Conservation (phyloP, 2,113 vertebrate species). For the Hucho hucho region DNA sequence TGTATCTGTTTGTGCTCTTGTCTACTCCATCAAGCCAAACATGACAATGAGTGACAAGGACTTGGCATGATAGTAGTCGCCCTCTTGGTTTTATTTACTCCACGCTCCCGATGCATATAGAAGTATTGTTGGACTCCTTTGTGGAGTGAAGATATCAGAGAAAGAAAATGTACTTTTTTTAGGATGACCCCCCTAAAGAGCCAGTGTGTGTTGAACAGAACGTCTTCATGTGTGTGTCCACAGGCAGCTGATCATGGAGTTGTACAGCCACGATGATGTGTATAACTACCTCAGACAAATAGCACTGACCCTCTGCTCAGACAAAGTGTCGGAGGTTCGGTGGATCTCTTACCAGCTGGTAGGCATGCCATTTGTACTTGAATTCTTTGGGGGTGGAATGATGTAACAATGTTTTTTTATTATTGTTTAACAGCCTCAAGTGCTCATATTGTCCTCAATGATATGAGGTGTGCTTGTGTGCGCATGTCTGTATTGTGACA, state of each 20-base stretch:
- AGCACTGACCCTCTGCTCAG: constrained; percentile 91
- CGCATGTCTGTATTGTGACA: too few species aligned
- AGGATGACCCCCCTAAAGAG: too few species aligned
- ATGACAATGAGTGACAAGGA: too few species aligned
- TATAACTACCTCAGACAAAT: constrained; percentile 95
- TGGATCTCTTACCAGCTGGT: constrained; percentile 99
- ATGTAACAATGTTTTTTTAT: too few species aligned
- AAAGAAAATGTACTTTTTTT: too few species aligned
- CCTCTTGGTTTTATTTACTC: too few species aligned
- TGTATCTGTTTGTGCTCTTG: too few species aligned
- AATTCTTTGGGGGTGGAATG: neutral
- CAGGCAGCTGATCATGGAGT: constrained; percentile 93
- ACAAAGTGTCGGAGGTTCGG: constrained; percentile 95
- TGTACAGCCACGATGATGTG: constrained; percentile 92
- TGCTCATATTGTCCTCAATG: neutral
- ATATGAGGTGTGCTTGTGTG: neutral
- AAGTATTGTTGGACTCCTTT: neutral
- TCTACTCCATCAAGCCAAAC: too few species aligned
- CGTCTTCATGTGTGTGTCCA: constrained; percentile 24
- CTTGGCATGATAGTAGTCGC: too few species aligned
- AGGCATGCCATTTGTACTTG: constrained; percentile 5
- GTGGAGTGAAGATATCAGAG: neutral
- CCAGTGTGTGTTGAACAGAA: neutral
- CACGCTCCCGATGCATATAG: too few species aligned
- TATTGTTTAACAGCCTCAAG: too few species aligned